These are phyloP conservation scores for Sycophila texana DNA, from an alignment of 2,888 invertebrate genomes.

Conservation along the genomic window DNA sequence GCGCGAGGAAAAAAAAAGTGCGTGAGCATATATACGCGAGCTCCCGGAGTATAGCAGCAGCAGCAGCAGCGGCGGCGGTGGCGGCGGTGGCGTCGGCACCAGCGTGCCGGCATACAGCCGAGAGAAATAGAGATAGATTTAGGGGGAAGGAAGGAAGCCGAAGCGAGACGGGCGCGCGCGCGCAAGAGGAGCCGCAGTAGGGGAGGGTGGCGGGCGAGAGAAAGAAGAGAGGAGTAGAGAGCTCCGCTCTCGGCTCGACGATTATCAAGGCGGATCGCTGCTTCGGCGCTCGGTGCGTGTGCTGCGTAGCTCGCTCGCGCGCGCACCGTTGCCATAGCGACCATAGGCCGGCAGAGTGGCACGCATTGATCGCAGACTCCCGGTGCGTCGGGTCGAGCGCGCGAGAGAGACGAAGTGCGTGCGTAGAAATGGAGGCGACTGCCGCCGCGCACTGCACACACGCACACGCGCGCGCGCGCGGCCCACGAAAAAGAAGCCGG, in stretches of 20 bases:
- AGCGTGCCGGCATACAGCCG: no score
- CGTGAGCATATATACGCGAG: neutral
- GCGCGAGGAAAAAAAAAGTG: neutral
- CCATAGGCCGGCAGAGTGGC: conserved; percentile 68
- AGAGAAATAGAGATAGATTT: conserved; percentile 49
- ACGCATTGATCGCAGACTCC: conserved; percentile 76
- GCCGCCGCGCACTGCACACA: conserved; percentile 34
- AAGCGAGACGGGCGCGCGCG: conserved; percentile 33
- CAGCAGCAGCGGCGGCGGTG: conserved; percentile 4
- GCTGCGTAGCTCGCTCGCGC: conserved; percentile 43
- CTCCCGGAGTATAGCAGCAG: neutral
- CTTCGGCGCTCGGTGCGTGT: conserved; percentile 63
- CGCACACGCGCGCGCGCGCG: conserved; percentile 33
- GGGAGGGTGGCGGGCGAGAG: conserved; percentile 32
- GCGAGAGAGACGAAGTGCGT: conserved; percentile 8
- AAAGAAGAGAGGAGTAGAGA: conserved; percentile 32
- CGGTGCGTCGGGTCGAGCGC: conserved; percentile 70
- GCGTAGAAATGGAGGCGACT: conserved; percentile 49
- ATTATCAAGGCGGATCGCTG: conserved; percentile 70
- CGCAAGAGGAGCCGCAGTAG: neutral
- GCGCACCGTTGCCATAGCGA: conserved; percentile 73
- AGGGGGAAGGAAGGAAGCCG: conserved; percentile 44
- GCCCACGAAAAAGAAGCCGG: conserved; percentile 26
- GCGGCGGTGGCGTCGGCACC: neutral
- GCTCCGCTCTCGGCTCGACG: conserved; percentile 51